Conservation (phyloP, 2,888 invertebrate species). For the Lasioglossum zephyrum region DNA sequence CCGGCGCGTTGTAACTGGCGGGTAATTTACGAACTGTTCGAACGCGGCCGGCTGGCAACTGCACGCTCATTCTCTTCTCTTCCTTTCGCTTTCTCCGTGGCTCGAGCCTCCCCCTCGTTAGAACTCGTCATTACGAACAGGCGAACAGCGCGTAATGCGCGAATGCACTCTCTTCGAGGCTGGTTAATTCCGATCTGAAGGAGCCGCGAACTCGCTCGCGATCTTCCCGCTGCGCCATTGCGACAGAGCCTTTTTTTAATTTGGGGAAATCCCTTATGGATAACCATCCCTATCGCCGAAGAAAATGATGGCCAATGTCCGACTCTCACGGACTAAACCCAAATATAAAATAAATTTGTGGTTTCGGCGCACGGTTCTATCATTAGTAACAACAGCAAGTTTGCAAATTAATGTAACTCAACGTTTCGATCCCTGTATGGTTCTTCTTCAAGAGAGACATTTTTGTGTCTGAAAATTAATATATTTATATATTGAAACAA, state of each 20-base stretch:
- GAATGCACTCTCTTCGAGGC: conserved; percentile 53
- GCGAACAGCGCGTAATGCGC: conserved; percentile 36
- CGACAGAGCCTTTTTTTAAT: not conserved
- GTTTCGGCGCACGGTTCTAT: no score
- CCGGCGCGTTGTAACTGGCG: conserved; percentile 57
- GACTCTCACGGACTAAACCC: no score
- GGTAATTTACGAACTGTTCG: conserved; percentile 73
- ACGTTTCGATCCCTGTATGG: no score
- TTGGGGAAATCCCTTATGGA: no score
- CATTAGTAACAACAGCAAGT: no score
- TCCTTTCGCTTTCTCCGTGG: conserved; percentile 30
- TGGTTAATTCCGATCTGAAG: conserved; percentile 69
- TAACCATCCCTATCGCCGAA: no score
- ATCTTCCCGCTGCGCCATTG: not conserved
- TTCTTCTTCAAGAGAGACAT: no score
- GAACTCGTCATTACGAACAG: conserved; percentile 66
- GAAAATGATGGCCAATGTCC: no score
- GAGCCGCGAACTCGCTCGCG: conserved; percentile 24
- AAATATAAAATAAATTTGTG: no score
- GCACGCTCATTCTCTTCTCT: conserved; percentile 29
- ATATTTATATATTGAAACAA: no score
- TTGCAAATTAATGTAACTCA: no score
- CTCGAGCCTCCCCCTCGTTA: conserved; percentile 10
- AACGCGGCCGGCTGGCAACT: conserved; percentile 58
- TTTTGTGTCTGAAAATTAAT: no score